Evolutionary conservation across 2,888 invertebrate species (phyloP).

Genomic region (Zaprionus lineosus): DNA sequence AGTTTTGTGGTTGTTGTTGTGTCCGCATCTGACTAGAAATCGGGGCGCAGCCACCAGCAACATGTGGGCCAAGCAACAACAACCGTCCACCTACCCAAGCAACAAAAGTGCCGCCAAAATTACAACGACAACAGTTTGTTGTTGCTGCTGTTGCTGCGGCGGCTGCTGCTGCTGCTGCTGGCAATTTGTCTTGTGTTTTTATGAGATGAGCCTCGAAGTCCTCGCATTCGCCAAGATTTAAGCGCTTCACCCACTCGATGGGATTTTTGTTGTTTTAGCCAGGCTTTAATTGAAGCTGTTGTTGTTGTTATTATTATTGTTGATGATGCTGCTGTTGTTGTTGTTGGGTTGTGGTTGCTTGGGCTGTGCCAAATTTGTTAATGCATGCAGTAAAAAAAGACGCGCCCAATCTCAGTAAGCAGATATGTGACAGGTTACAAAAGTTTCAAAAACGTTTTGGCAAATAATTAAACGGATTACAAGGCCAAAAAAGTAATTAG

Average conservation of each 20-base stretch:
- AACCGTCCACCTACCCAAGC: conserved; percentile 46
- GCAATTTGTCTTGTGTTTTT: conserved; percentile 52
- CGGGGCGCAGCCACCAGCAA: conserved; percentile 48
- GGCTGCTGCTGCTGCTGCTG: neutral
- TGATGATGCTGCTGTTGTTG: conserved; percentile 14
- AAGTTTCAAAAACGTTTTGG: conserved; percentile 11
- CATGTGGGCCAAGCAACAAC: conserved; percentile 47
- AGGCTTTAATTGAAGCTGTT: conserved; percentile 13
- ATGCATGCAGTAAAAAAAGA: conserved; percentile 43
- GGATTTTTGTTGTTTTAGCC: conserved; percentile 27
- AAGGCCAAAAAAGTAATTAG: no score
- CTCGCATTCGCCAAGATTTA: conserved; percentile 29
- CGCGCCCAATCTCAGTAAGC: neutral
- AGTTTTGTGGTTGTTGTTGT: conserved; percentile 19
- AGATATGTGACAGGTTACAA: conserved; percentile 34
- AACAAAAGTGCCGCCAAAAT: conserved; percentile 64
- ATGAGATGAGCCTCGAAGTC: conserved; percentile 39
- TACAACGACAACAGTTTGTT: conserved; percentile 27
- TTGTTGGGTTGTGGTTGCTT: conserved; percentile 10
- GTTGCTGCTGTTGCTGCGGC: neutral
- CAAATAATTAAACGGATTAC: neutral
- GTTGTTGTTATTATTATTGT: conserved; percentile 12
- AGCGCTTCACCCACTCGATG: conserved; percentile 40
- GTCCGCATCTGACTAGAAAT: conserved; percentile 43
- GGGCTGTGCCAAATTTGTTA: conserved; percentile 46